Percentiles rank a stretch among this genome's conserved stretches.
Conservation (phyloP, 92 coral and sea anemone species). For the Epizoanthus illoricatus region DNA sequence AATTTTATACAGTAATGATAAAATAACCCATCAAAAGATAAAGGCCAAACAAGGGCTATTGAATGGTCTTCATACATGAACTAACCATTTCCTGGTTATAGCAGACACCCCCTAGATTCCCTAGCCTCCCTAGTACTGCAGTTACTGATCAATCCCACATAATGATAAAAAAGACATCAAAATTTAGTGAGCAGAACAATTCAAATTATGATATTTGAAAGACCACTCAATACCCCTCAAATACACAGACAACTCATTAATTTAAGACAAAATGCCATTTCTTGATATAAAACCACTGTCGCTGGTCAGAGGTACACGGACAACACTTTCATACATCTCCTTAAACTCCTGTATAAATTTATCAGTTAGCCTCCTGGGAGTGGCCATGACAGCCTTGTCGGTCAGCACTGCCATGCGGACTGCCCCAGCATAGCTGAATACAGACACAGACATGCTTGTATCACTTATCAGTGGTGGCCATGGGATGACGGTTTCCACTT, state of each 20-base stretch:
- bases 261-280: slow-evolving; percentile 1
- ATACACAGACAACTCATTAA: background rate
- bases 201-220: background rate
- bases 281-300: background rate
- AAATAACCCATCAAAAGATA: too few relatives aligned
- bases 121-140: too few relatives aligned
- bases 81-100: too few relatives aligned
- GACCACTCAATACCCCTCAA: too few relatives aligned
- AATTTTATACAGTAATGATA: too few relatives aligned
- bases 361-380: slow-evolving; percentile 79
- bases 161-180: too few relatives aligned
- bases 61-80: too few relatives aligned
- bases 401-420: slow-evolving; percentile 88
- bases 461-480: slow-evolving; percentile 99
- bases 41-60: too few relatives aligned
- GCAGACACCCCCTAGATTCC: too few relatives aligned
- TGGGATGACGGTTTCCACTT: slow-evolving; percentile 83
- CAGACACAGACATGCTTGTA: slow-evolving; percentile 88
- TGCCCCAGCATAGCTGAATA: slow-evolving; percentile 93
- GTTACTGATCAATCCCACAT: too few relatives aligned
- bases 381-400: slow-evolving; percentile 77
- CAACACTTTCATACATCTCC: slow-evolving; percentile 66
- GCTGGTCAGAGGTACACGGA: slow-evolving; percentile 4
- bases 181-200: background rate
- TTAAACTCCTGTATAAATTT: slow-evolving; percentile 76